These are phyloP conservation scores for Echinops telfairi DNA, from an alignment of 2,113 vertebrate species.

Conservation along the genomic window DNA sequence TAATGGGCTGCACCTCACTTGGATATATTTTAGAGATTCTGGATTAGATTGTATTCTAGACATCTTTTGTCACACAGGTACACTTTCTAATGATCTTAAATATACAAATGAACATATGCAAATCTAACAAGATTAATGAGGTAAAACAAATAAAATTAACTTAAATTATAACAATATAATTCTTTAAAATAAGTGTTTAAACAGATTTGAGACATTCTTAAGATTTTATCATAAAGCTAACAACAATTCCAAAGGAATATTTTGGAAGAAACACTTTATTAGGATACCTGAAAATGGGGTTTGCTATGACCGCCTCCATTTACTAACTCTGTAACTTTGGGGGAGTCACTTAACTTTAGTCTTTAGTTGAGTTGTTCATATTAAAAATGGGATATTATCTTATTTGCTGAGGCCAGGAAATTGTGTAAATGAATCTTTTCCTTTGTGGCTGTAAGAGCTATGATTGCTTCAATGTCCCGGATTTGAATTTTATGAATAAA, in stretches of 20 bases:
- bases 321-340: not conserved
- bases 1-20: too few relatives aligned
- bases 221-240: not conserved
- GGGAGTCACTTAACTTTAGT: not conserved
- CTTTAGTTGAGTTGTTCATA: not conserved
- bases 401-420: conserved; percentile 35
- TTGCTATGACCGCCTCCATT: not conserved
- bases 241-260: not conserved
- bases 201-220: conserved; percentile 36
- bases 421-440: conserved; percentile 27
- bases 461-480: not conserved
- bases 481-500: conserved; percentile 66
- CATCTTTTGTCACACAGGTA: too few relatives aligned
- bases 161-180: not conserved
- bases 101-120: too few relatives aligned
- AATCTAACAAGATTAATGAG: too few relatives aligned
- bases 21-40: too few relatives aligned
- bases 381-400: conserved; percentile 41
- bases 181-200: conserved; percentile 28
- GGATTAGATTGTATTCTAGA: too few relatives aligned
- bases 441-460: not conserved
- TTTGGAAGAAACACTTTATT: conserved; percentile 20
- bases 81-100: too few relatives aligned
- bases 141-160: too few relatives aligned
- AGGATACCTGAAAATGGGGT: not conserved